Percentiles rank a stretch among this genome's conserved stretches.
Conservation (phyloP, 1,140 invertebrate species). For the Glossosoma conforme region DNA sequence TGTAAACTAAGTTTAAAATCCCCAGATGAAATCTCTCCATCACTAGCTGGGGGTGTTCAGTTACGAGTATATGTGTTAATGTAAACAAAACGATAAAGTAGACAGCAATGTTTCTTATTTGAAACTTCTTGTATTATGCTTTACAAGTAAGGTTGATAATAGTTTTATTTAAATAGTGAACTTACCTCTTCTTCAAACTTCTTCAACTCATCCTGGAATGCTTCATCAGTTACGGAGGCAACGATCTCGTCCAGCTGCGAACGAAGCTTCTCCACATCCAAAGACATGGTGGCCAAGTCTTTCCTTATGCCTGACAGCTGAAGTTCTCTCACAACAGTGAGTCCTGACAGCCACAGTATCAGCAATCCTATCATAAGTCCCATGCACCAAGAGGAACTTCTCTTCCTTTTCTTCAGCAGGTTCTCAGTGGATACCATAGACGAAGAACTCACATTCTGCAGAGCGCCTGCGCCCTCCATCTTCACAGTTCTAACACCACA, state of each 20-base stretch:
- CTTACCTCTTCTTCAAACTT: slow-evolving; percentile 17
- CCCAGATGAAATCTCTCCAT: no score
- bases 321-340: slow-evolving; percentile 17
- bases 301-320: slow-evolving; percentile 10
- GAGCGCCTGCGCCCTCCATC: not conserved
- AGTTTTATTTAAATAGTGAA: no score
- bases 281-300: not conserved
- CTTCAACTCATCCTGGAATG: slow-evolving; percentile 12
- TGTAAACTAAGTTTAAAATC: no score
- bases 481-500: not conserved
- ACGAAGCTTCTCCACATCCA: slow-evolving; percentile 9
- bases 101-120: no score
- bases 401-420: slow-evolving; percentile 13
- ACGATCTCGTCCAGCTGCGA: slow-evolving; percentile 7
- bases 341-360: slow-evolving; percentile 8
- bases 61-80: no score
- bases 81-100: no score
- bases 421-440: slow-evolving; percentile 8
- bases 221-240: no score
- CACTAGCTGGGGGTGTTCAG: no score
- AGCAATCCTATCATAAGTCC: not conserved
- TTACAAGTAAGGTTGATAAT: no score
- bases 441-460: not conserved
- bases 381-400: slow-evolving; percentile 8
- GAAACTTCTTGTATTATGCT: no score